A percentile compares a stretch with the other conserved stretches of the same genome.
phyloP scores from a whole-genome alignment of 2,797 vertebrate genomes.

The Hydrocynus forskahlii region DNA sequence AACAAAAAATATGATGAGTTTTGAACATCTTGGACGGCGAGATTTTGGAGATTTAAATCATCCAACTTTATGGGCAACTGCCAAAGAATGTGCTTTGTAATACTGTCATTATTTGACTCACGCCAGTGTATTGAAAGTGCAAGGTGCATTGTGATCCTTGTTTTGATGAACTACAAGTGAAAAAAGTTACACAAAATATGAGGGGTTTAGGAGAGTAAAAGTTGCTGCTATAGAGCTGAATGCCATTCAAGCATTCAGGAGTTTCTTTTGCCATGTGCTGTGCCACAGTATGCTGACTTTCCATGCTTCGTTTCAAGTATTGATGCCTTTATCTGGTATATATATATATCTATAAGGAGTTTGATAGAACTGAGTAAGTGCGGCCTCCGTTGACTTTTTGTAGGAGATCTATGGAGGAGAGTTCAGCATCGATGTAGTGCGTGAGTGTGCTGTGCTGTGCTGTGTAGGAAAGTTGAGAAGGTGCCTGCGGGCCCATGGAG shows the following conservation, averaged over 20 bases:
- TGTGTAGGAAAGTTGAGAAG: slow-evolving; percentile 43
- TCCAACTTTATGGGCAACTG: no score
- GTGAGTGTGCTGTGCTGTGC: background rate
- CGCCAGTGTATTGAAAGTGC: no score
- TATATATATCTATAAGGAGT: background rate
- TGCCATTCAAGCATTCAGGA: background rate
- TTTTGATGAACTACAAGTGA: background rate
- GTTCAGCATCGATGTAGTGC: slow-evolving; percentile 28
- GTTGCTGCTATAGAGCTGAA: background rate
- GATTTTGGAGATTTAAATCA: no score
- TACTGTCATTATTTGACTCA: no score
- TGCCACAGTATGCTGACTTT: background rate
- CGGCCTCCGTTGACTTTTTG: slow-evolving; percentile 25
- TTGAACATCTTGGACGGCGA: no score
- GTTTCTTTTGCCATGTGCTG: background rate
- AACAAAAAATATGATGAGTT: no score
- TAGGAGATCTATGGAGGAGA: slow-evolving; percentile 1
- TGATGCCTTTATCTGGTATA: background rate
- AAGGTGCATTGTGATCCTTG: no score
- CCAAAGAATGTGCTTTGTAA: no score
- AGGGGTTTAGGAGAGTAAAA: background rate
- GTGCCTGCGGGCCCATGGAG: slow-evolving; percentile 40
- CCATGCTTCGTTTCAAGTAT: background rate
- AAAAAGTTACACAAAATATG: background rate
- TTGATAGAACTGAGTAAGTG: slow-evolving; percentile 12